Evolutionary conservation across 2,888 invertebrate species (phyloP).

Genomic region (Chymomyza amoena): DNA sequence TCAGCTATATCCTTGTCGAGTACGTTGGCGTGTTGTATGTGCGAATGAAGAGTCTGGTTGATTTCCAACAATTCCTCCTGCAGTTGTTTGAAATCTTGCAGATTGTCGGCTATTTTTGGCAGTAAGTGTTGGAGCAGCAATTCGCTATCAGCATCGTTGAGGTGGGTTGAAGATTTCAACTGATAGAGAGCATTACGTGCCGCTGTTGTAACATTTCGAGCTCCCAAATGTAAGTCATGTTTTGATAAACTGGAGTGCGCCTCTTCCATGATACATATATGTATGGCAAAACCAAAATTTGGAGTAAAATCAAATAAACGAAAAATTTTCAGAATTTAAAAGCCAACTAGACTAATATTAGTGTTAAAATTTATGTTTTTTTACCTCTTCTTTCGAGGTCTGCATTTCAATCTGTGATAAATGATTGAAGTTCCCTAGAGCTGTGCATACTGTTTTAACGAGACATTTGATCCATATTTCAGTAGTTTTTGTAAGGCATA

Average conservation of each 20-base stretch:
- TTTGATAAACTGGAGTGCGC: neutral
- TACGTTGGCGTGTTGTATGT: constrained; percentile 18
- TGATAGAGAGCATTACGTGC: constrained; percentile 23
- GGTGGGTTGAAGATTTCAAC: constrained; percentile 5
- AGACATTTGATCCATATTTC: constrained; percentile 53
- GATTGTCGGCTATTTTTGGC: constrained; percentile 35
- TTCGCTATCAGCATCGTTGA: constrained; percentile 3
- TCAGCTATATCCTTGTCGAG: constrained; percentile 50
- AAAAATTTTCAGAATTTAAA: neutral
- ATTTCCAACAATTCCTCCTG: constrained; percentile 24
- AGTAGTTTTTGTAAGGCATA: constrained; percentile 66
- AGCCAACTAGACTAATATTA: neutral
- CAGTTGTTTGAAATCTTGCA: constrained; percentile 20
- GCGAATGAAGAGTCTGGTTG: constrained; percentile 10
- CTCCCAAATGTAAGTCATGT: too few species aligned
- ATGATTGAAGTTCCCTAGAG: constrained; percentile 34
- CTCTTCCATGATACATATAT: neutral
- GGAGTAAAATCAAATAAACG: neutral
- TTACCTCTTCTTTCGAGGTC: neutral
- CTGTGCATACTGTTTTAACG: constrained; percentile 50
- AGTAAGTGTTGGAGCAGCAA: constrained; percentile 24
- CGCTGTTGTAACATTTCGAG: constrained; percentile 10
- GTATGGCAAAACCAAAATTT: neutral
- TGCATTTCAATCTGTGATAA: constrained; percentile 25
- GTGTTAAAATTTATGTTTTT: neutral